Base-by-base conservation (phyloP, 2,888 invertebrate genomes). In the Gandaritis pyraliata region DNA sequence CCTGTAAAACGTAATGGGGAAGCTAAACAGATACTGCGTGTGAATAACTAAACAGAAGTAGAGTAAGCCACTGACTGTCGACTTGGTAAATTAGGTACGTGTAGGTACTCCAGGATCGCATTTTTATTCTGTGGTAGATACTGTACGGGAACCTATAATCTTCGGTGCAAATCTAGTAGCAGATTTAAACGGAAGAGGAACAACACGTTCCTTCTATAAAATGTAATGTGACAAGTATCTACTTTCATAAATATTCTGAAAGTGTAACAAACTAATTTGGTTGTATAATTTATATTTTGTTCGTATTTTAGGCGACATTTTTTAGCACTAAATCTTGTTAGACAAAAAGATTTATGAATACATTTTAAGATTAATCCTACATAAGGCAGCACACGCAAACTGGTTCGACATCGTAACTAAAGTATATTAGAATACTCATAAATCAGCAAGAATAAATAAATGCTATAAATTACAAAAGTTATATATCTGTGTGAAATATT, bases 401-500 rank as follows among this genome's bases (percentile, higher is more conserved):
- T 58, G 60, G 70, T 70, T 65, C 55, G 58, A 64, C 53, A 52
- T 56, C 63, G 61, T 56, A 64, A 66, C 64, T 65, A 68, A 61
- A 65, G 64, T 67, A 66, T 53, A 55, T 39, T 58, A 65, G 64
- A 69, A 66, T 53, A 55, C 43, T 58, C 64, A 61, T 71, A 69
- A 68, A 71, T 71, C 66, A 69, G 55, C 30, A 45, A 38, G 51
- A 68, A 65, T 69, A 71, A 69, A 69, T 65, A 65, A 65, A 58
- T 57, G 58, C 53, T 54, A 69, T 71, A 71, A 71, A 71, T 69
- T 66, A 66, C 48, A 48, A 59, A 67, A 64, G 57, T 62, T 54
- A 65, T 68, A 58, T 67, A 49, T 55, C 63, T 57, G 62, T 60
- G 65, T 68, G 6, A 23, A 67, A 61, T 63, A 66, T 67, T 65